Base-by-base conservation (phyloP, 2,113 vertebrate species). In the Aythya baeri region DNA sequence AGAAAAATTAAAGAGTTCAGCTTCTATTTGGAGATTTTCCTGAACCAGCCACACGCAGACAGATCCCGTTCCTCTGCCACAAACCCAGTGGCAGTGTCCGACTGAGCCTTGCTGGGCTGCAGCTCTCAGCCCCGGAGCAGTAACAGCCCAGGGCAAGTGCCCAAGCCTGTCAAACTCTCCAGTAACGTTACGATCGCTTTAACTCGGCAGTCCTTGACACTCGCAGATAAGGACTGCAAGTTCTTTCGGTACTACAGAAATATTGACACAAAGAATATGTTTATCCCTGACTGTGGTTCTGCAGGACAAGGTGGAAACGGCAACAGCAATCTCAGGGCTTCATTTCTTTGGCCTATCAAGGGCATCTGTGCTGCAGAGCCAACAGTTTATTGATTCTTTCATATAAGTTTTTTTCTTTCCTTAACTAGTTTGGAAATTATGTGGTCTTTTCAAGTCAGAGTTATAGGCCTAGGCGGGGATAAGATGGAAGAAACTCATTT, bases 221-320 rank as follows among this genome's bases (percentile, higher is more conserved):
- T 86, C 32, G 2, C 82, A 96, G 95, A 96, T 96, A 97, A 96
- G 93, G 65, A 96, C 95, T 91, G 89, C 90, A 85, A 94, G 89
- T 96, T 93, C 96, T 91, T 58, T 89, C 3, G 0, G 82, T 96
- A 81, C 89, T 93, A 84, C 91, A 90, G 93, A 91, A 96, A 94
- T 97, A 94, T 96, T 97, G 97, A 97, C 96, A 97, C 92, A 96
- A 95, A 88, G 84, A 96, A 91, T 88, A 61, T 97, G 95, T 96
- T 97, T 96, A 96, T 97, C 73, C 90, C 94, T 63, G 59, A 17
- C 66, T 88, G 70, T 55, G 38, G 75, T 94, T 90, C 78, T 75
- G 86, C 95, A 83, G 92, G 78, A 75, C 91, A 94, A 95, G 85
- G 91, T 90, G 89, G 95, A 97, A 97, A 95, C 0, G 7, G 61